These are phyloP conservation scores for Vulpes ferrilata DNA, from an alignment of 2,113 vertebrate genomes.

Conservation along the genomic window DNA sequence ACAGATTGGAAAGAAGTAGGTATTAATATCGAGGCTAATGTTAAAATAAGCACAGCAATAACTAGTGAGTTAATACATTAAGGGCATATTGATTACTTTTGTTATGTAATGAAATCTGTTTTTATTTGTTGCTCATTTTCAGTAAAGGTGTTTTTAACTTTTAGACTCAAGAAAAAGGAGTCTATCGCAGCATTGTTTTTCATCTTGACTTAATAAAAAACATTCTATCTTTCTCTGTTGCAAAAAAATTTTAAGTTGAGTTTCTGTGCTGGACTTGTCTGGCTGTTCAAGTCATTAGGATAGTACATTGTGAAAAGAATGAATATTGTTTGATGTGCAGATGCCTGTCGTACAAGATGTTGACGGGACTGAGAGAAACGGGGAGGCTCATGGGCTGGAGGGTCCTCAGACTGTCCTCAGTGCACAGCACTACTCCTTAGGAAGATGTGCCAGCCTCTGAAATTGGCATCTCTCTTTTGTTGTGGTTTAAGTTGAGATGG, in stretches of 20 bases:
- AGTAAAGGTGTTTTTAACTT: constrained; percentile 41
- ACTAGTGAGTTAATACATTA: neutral
- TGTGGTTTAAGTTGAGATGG: constrained; percentile 17
- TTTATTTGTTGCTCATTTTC: constrained; percentile 33
- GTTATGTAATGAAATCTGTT: neutral
- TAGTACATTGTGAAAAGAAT: neutral
- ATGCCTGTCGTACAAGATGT: neutral
- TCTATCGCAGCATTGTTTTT: neutral
- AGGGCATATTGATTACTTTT: neutral
- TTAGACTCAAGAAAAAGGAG: constrained; percentile 20
- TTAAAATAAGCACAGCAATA: neutral
- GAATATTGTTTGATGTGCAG: neutral
- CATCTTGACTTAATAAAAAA: neutral
- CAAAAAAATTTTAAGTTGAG: neutral
- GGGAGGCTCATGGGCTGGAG: neutral
- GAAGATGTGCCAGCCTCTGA: neutral
- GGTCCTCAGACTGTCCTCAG: neutral
- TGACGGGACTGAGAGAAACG: neutral
- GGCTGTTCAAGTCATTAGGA: neutral
- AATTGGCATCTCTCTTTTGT: neutral
- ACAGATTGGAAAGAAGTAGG: constrained; percentile 92
- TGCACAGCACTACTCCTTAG: neutral
- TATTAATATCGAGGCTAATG: constrained; percentile 45
- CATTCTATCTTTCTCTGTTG: neutral
- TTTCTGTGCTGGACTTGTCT: constrained; percentile 33